Evolutionary conservation across 2,113 vertebrate species (phyloP).

Genomic region (Ivindomyrus marchei): DNA sequence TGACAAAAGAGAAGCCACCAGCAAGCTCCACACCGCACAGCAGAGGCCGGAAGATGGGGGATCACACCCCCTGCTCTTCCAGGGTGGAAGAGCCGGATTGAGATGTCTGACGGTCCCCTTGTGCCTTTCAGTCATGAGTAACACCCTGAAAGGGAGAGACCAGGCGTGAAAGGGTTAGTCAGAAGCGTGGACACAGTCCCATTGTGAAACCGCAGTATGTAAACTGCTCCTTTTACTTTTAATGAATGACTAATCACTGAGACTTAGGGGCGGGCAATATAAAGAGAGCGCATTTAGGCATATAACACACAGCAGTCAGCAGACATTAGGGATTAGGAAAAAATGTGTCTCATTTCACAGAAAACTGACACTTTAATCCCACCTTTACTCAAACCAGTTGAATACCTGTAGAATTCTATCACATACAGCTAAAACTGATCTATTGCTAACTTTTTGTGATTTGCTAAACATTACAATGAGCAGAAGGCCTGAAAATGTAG

Average conservation of each 20-base stretch:
- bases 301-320: no score
- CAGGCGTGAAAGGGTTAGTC: constrained; percentile 41
- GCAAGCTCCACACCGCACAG: background rate
- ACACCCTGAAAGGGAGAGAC: constrained; percentile 51
- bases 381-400: background rate
- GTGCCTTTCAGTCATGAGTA: constrained; percentile 46
- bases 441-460: background rate
- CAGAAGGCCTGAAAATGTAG: background rate
- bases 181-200: constrained; percentile 30
- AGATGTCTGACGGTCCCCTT: constrained; percentile 40
- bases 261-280: constrained; percentile 19
- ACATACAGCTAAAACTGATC: background rate
- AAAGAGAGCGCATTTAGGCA: background rate
- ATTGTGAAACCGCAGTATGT: constrained; percentile 41
- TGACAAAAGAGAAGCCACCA: background rate
- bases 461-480: background rate
- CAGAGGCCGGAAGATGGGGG: constrained; percentile 17
- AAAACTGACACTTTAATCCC: background rate
- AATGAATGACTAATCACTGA: constrained; percentile 46
- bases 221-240: constrained; percentile 47
- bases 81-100: constrained; percentile 27
- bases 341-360: background rate
- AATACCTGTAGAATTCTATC: background rate
- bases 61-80: constrained; percentile 37
- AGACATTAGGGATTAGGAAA: background rate